These are phyloP conservation scores for Ferrisia virgata DNA, from an alignment of 2,888 invertebrate species.

Conservation along the genomic window DNA sequence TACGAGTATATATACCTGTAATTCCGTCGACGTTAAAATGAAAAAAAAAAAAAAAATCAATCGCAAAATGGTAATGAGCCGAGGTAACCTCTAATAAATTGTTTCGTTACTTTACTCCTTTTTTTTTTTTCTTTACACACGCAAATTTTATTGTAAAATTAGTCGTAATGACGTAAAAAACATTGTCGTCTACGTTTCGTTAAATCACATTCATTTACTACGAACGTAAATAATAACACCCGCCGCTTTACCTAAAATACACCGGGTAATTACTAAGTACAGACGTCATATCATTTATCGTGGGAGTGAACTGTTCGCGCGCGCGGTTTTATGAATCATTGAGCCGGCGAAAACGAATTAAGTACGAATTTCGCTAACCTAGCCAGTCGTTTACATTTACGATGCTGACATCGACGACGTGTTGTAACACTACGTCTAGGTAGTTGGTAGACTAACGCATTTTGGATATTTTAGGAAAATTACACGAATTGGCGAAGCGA, in stretches of 20 bases:
- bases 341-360: no score
- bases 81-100: conserved; percentile 4
- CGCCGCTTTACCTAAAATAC: conserved; percentile 1
- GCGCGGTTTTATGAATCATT: conserved; percentile 12
- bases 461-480: not conserved
- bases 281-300: conserved; percentile 31
- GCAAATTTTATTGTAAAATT: conserved; percentile 23
- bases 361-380: conserved; percentile 3
- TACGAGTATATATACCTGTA: not conserved
- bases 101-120: not conserved
- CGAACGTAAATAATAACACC: conserved; percentile 27
- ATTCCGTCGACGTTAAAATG: not conserved
- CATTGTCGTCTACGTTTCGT: conserved; percentile 21
- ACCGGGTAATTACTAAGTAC: not conserved
- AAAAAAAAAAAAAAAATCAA: not conserved
- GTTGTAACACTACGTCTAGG: not conserved
- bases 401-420: no score
- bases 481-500: not conserved
- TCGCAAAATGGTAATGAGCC: not conserved
- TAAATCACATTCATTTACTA: conserved; percentile 19
- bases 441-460: not conserved
- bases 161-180: conserved; percentile 10
- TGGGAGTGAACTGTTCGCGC: not conserved
- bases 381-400: no score
- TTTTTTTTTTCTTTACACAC: not conserved